Base-by-base conservation (phyloP, 2,888 invertebrate species). In the Philaethria dido region DNA sequence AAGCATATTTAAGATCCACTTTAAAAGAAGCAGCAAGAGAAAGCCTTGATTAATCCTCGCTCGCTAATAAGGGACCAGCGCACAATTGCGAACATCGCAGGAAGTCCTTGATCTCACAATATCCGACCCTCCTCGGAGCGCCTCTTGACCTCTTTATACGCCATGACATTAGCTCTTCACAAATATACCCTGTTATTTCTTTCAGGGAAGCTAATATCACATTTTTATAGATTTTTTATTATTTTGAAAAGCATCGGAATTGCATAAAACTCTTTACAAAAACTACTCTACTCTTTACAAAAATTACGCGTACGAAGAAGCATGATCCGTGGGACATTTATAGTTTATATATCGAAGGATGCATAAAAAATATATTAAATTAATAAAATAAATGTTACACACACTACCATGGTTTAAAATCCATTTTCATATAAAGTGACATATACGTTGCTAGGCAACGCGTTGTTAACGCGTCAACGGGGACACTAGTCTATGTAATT, bases 91-190 rank as follows among this genome's bases (percentile, higher is more conserved):
- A 68, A 39, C 39, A 45, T 16, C 52, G 57, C 52, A 60, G 67
- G 57, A 66, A 67, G 57, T 54, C 62, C 66, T 64, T 16, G 61
- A 57, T 60, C 61, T 71, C 69, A 61, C 64, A 57, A 69, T 66
- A 69, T 66, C 68, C 68, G 70, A 39, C 62, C 68, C 64, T 62
- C 52, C 54, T 48, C 60, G 48, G 42, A 68, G 63, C 25, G 52
- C 60, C 68, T 63, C 71, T 69, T 64, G 68, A 68, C 71, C 71
- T 70, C 66, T 57, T 63, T 63, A 55, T 63, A 44, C 52, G 69
- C 25, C 39, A 60, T 42, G 62, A 71, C 65, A 72, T 69, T 64
- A 66, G 62, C 57, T 69, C 63, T 66, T 63, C 50, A 62, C 44
- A 29, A 50, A 64, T 59, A 33, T 42, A 13, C 54, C 42, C 48